Conservation (phyloP, 2,888 invertebrate species). For the Andrena bicolor region DNA sequence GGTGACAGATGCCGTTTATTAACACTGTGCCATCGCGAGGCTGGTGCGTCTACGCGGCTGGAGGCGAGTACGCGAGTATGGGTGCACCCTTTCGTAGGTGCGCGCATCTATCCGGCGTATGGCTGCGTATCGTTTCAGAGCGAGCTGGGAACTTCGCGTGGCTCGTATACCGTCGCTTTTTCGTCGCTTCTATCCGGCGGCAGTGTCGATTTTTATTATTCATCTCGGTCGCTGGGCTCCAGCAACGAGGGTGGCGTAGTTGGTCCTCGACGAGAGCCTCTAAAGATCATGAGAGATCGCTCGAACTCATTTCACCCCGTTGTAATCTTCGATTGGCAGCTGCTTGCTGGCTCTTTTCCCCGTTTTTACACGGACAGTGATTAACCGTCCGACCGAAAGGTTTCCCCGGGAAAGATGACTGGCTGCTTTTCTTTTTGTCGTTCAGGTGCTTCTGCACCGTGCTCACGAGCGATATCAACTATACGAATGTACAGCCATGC, state of each 20-base stretch:
- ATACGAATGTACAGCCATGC: not conserved
- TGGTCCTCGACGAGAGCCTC: constrained; percentile 4
- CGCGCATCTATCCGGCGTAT: not conserved
- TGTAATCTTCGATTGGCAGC: constrained; percentile 22
- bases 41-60: constrained; percentile 19
- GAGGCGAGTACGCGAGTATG: not conserved
- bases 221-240: constrained; percentile 36
- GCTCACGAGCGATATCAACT: constrained; percentile 24
- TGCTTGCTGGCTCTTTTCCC: constrained; percentile 1
- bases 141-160: constrained; percentile 43
- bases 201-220: constrained; percentile 64
- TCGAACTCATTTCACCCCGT: constrained; percentile 48
- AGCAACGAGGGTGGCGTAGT: constrained; percentile 25
- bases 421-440: constrained; percentile 14
- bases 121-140: constrained; percentile 37
- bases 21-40: constrained; percentile 71
- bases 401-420: constrained; percentile 37
- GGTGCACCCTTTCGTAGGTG: constrained; percentile 2
- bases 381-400: constrained; percentile 24
- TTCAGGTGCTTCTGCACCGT: constrained; percentile 29
- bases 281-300: constrained; percentile 49
- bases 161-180: constrained; percentile 17
- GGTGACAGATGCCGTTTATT: constrained; percentile 85
- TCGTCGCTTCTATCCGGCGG: constrained; percentile 9
- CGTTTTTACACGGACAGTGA: constrained; percentile 21